phyloP scores from a whole-genome alignment of 2,888 invertebrate genomes.

The Parnassius glacialis region DNA sequence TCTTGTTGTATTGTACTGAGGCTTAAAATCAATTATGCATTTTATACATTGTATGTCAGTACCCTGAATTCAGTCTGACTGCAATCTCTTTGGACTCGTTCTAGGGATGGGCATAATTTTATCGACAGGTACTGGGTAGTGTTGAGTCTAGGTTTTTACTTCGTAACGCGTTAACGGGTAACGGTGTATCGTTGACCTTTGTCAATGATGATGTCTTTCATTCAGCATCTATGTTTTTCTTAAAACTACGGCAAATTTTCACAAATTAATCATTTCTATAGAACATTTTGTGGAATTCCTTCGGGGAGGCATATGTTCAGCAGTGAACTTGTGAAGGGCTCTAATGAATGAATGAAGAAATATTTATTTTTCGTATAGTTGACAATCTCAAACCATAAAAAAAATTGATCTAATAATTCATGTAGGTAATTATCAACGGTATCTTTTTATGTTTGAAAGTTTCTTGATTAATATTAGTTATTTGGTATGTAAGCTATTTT shows the following conservation, averaged over 20 bases:
- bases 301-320: too few relatives aligned
- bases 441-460: slow-evolving; percentile 6
- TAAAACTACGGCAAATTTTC: too few relatives aligned
- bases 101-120: slow-evolving; percentile 23
- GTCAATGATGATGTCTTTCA: neutral
- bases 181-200: slow-evolving; percentile 11
- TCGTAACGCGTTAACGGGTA: neutral
- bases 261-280: too few relatives aligned
- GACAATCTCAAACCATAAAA: too few relatives aligned
- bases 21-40: slow-evolving; percentile 14
- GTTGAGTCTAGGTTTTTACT: slow-evolving; percentile 15
- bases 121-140: slow-evolving; percentile 21
- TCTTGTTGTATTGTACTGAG: slow-evolving; percentile 20
- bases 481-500: slow-evolving; percentile 18
- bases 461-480: slow-evolving; percentile 10
- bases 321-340: too few relatives aligned
- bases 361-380: too few relatives aligned
- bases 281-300: too few relatives aligned
- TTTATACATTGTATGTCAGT: slow-evolving; percentile 4
- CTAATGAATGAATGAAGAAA: too few relatives aligned
- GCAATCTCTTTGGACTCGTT: slow-evolving; percentile 24
- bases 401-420: too few relatives aligned
- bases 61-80: slow-evolving; percentile 22
- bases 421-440: neutral
- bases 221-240: too few relatives aligned